Conservation (phyloP, 2,888 invertebrate species). For the Parnassius glacialis region DNA sequence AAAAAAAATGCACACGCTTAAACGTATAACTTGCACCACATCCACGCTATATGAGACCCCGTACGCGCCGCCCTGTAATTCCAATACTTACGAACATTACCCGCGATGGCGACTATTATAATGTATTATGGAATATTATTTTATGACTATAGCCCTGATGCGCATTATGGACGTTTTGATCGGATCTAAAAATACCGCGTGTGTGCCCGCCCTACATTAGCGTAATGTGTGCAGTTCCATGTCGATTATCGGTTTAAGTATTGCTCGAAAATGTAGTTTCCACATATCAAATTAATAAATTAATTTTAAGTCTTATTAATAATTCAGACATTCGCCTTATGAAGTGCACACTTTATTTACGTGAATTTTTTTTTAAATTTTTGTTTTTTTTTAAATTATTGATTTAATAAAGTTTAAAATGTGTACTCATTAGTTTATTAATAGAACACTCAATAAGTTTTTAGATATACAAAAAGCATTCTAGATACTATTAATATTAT, state of each 20-base stretch:
- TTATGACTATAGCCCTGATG: slow-evolving; percentile 62
- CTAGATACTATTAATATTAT: too few species aligned
- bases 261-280: slow-evolving; percentile 1
- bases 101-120: slow-evolving; percentile 77
- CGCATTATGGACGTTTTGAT: slow-evolving; percentile 65
- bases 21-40: slow-evolving; percentile 37
- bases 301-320: too few species aligned
- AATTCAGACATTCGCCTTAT: too few species aligned
- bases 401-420: too few species aligned
- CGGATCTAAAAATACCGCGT: slow-evolving; percentile 66
- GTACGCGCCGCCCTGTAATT: slow-evolving; percentile 77
- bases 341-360: too few species aligned
- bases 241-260: slow-evolving; percentile 32
- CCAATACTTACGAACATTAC: slow-evolving; percentile 78
- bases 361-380: too few species aligned
- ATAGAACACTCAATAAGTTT: too few species aligned
- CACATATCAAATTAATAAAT: slow-evolving; percentile 22
- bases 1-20: slow-evolving; percentile 20
- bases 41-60: slow-evolving; percentile 54
- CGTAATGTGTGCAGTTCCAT: slow-evolving; percentile 26
- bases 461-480: too few species aligned
- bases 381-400: too few species aligned
- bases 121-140: slow-evolving; percentile 80
- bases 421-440: too few species aligned
- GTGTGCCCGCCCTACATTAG: slow-evolving; percentile 51